Conservation (phyloP, 2,113 vertebrate genomes). For the Arizona elegans region DNA sequence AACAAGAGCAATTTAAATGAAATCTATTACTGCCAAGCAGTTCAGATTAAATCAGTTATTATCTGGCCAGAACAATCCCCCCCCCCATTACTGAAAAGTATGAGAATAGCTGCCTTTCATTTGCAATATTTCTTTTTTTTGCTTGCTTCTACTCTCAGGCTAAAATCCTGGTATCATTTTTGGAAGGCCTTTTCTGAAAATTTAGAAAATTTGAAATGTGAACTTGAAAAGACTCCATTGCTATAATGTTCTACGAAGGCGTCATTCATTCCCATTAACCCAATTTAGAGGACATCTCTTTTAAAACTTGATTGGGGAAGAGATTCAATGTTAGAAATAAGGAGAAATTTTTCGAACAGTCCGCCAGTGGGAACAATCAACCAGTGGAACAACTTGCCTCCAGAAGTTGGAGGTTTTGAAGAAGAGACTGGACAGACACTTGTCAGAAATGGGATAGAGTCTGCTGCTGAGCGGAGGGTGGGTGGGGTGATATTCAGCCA, state of each 20-base stretch:
- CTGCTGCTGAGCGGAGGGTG: no score
- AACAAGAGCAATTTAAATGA: slow-evolving; percentile 54
- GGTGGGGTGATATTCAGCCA: no score
- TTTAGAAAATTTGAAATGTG: not conserved
- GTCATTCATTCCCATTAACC: not conserved
- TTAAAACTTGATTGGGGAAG: not conserved
- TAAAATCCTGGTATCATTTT: not conserved
- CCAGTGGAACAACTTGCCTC: not conserved
- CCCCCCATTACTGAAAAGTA: slow-evolving; percentile 26
- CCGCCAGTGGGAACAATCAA: not conserved
- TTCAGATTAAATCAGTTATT: slow-evolving; percentile 31
- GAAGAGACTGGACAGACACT: not conserved
- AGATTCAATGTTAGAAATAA: not conserved
- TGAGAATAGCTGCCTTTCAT: slow-evolving; percentile 37
- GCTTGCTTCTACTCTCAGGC: not conserved
- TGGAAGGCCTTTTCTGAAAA: not conserved
- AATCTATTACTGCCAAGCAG: slow-evolving; percentile 26
- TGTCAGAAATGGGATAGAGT: not conserved
- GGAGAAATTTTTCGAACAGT: not conserved
- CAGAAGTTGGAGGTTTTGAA: not conserved
- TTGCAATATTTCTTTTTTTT: slow-evolving; percentile 11
- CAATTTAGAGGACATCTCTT: not conserved
- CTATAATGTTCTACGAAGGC: not conserved
- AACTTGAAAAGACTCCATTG: not conserved
- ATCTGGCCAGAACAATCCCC: slow-evolving; percentile 9